Conservation (phyloP, 2,797 vertebrate species). For the Clarias platycephalus region DNA sequence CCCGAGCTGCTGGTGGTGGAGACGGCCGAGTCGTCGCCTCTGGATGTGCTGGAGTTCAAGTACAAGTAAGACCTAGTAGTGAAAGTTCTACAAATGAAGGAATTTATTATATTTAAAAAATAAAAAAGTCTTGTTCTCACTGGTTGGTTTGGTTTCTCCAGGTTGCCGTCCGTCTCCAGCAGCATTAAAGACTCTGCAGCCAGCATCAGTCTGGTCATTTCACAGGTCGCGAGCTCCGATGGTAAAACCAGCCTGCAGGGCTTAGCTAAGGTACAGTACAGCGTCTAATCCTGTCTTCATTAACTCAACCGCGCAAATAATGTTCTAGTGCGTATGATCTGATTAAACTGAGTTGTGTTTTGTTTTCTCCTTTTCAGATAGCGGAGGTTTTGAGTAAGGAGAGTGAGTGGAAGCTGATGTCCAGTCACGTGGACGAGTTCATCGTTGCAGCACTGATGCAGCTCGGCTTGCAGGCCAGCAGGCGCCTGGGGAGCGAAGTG, state of each 20-base stretch:
- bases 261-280: conserved; percentile 83
- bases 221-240: conserved; percentile 94
- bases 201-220: conserved; percentile 96
- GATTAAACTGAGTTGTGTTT: background rate
- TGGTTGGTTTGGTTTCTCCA: conserved; percentile 51
- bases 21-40: background rate
- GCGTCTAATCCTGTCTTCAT: background rate
- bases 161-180: conserved; percentile 89
- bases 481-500: conserved; percentile 91
- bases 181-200: conserved; percentile 88
- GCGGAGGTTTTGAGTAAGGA: conserved; percentile 92
- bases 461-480: conserved; percentile 91
- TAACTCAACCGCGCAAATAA: background rate
- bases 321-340: background rate
- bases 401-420: conserved; percentile 94
- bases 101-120: background rate
- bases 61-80: conserved; percentile 20
- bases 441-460: conserved; percentile 96
- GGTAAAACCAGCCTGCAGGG: conserved; percentile 94
- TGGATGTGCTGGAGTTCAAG: background rate
- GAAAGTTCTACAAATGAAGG: background rate
- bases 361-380: conserved; percentile 71
- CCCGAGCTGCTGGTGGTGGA: conserved; percentile 82
- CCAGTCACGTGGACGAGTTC: conserved; percentile 96
- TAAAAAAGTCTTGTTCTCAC: background rate